Evolutionary conservation across 2,888 invertebrate species (phyloP), one percentile per base, ranked within the genome.

Genomic region (Alitta virens): DNA sequence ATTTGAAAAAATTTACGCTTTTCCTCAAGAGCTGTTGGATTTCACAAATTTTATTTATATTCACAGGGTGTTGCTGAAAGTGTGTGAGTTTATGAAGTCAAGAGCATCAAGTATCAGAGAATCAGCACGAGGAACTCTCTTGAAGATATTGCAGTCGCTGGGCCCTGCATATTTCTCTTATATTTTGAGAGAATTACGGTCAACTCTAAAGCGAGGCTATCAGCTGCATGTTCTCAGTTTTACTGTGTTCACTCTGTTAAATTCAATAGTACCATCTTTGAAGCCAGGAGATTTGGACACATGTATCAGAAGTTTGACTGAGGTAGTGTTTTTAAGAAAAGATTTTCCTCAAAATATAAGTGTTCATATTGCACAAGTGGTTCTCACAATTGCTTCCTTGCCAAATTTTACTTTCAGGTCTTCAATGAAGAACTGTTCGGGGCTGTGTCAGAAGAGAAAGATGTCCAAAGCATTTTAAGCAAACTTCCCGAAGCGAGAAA

Each of bases 181-280:
- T 72, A 82, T 97, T 24, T 81, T 97, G 14, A 87, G 88, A 64
- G 94, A 95, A 81, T 87, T 98, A 79, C 88, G 89, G 40, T 84
- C 90, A 2, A 83, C 92, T 23, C 84, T 98, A 59, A 91, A 89
- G 0, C 87, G 90, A 76, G 98, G 98, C 14, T 98, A 91, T 78
- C 95, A 96, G 82, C 88, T 93, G 1, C 97, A 98, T 75, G 96
- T 98, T 0, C 84, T 98, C 58, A 91, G 91, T 2, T 94, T 89
- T 65, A 94, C 96, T 0, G 86, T 94, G 23, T 92, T 96, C 77
- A 87, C 90, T 0, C 87, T 98, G 2, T 82, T 98, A 56, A 87
- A 88, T 62, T 87, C 88, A 26, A 79, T 95, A 60, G 89, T 88
- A 75, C 83, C 86, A 0, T 82, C 86, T n/a, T 87, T 94, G 64